Base-by-base conservation (phyloP, 2,888 invertebrate species). In the Heliconius hortense region DNA sequence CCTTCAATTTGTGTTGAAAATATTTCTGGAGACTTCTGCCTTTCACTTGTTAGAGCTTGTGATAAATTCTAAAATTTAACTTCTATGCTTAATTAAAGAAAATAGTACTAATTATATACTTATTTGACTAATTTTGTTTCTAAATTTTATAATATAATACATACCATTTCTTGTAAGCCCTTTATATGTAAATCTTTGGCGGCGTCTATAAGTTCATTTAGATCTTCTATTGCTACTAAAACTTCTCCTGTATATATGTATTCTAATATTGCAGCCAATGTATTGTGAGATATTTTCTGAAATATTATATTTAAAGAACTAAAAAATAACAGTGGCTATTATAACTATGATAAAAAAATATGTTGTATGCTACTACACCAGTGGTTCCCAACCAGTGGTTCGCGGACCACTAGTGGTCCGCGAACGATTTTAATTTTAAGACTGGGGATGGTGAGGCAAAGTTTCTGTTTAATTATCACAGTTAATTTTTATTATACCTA, bases 241-340 rank as follows among this genome's bases (percentile, higher is more conserved):
- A 90, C 92, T 81, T 94, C 92, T 0, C 94, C 94, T 0, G 92
- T 90, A 80, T 94, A 94, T 21, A 93, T 86, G 77, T 94, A 94
- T 73, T 94, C 92, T 77, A 94, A 78, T 79, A 94, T 84, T 26
- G 84, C 84, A 75, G 88, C 83, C n/a, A 94, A 79, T 11, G 90
- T 93, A 43, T 80, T 79, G 75, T 89, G 88, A 15, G 92, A 90
- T 74, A 94, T 84, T 86, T 89, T 90, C 94, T 94, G 87, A 43
- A 92, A 91, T n/a, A 66, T 74, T 43, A 75, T 74, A 68, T 31
- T 7, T 62, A 7, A 18, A 62, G 28, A 15, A 28, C 8, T 28
- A 62, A 21, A 53, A 53, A 48, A 53, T 18, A 18, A 53, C 8
- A 21, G 7, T 2, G 0, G 7, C 8, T 8, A 53, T 53, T 53